Evolutionary conservation across 2,888 invertebrate genomes (phyloP).

Genomic region (Calliphora vomitoria): DNA sequence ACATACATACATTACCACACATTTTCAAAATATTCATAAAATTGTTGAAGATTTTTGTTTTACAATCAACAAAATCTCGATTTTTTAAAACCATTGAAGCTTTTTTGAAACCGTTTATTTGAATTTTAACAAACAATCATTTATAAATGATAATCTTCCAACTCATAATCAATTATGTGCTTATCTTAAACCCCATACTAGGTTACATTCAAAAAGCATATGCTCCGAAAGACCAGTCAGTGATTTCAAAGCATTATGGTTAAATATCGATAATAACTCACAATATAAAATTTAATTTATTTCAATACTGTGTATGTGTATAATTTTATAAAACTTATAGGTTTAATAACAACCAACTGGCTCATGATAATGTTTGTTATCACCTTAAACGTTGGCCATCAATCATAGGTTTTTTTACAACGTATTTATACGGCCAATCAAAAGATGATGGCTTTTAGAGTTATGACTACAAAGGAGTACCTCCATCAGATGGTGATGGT

Average conservation of each 20-base stretch:
- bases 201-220: not conserved
- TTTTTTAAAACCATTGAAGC: too few species aligned
- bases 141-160: too few species aligned
- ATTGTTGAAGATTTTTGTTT: too few species aligned
- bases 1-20: too few species aligned
- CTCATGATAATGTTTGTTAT: slow-evolving; percentile 55
- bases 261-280: not conserved
- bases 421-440: slow-evolving; percentile 45
- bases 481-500: slow-evolving; percentile 36
- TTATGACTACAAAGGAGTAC: slow-evolving; percentile 58
- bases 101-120: too few species aligned
- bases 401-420: slow-evolving; percentile 54
- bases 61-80: too few species aligned
- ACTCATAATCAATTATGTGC: slow-evolving; percentile 7
- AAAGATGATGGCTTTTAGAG: slow-evolving; percentile 41
- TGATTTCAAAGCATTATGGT: not conserved
- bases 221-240: not conserved
- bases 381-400: slow-evolving; percentile 70
- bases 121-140: too few species aligned
- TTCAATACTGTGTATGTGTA: too few species aligned
- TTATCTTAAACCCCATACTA: not conserved
- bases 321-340: slow-evolving; percentile 46
- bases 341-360: slow-evolving; percentile 49
- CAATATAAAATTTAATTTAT: slow-evolving; percentile 33
- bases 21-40: too few species aligned